Evolutionary conservation across 2,888 invertebrate species (phyloP), one percentile per base, ranked within the genome.

Genomic region (Rosalia funebris): DNA sequence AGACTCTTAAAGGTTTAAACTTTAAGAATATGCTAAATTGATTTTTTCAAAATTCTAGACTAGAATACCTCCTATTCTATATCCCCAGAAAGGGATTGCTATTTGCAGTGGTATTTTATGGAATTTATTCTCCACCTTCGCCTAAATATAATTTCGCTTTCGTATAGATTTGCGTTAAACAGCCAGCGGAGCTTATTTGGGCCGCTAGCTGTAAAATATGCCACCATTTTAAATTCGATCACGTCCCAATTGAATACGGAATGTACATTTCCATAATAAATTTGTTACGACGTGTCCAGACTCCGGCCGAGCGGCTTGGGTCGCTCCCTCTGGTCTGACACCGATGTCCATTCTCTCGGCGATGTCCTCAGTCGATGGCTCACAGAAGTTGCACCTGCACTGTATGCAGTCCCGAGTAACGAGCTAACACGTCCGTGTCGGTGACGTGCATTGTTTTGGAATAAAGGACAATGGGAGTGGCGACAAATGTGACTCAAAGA

Each of bases 191-290:
- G 53, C 65, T 56, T 50, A 60, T 60, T 57, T 63, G 62, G 64
- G 63, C 65, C 66, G 65, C 63, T 60, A 54, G 64, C 60, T 39
- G 75, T 76, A 77, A 80, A 79, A 79, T 79, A 79, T 79, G 78
- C 77, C 75, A 73, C 78, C 74, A 79, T 80, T 81, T 79, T 79
- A 77, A 81, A 80, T 78, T 74, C 78, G 79, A 79, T 81, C 79
- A 80, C 79, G 79, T 80, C 71, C 77, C 76, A 79, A 79, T 79
- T 78, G 80, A 80, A 80, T 79, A 76, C 79, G 77, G 77, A 77
- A 78, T 75, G 77, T 75, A 75, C 77, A 81, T 81, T 80, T 79
- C 79, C 80, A 80, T 79, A 80, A 79, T 79, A 79, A 79, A 79
- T 80, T 79, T 76, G 73, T 69, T 57, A 74, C 63, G 72, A 79